A percentile compares a stretch with the other conserved stretches of the same genome.
Conservation (phyloP, 2,113 vertebrate species). For the Speoplatyrhinus poulsoni region DNA sequence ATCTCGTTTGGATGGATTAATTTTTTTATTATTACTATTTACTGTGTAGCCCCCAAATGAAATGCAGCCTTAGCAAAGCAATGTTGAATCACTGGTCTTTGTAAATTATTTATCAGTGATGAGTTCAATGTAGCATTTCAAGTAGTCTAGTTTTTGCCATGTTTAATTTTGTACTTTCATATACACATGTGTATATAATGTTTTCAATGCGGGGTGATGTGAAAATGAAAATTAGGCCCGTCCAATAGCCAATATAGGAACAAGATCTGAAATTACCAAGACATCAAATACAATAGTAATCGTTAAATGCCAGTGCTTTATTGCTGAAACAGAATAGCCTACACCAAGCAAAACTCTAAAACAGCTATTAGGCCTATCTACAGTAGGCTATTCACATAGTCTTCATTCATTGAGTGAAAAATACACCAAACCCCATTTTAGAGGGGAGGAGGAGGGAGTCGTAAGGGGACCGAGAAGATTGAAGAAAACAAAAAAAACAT, state of each 20-base stretch:
- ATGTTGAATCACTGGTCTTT: slow-evolving; percentile 66
- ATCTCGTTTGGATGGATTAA: slow-evolving; percentile 39
- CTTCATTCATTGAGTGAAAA: neutral
- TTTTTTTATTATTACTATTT: slow-evolving; percentile 35
- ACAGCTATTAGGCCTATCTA: no score
- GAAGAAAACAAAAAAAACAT: slow-evolving; percentile 68
- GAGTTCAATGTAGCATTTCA: slow-evolving; percentile 60
- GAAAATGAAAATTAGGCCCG: slow-evolving; percentile 26
- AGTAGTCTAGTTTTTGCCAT: slow-evolving; percentile 18
- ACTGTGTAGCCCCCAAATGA: slow-evolving; percentile 55
- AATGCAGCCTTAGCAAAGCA: slow-evolving; percentile 52
- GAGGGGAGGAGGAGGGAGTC: slow-evolving; percentile 13
- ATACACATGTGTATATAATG: slow-evolving; percentile 33
- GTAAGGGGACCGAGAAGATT: slow-evolving; percentile 4
- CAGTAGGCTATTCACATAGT: neutral
- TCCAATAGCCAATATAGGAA: slow-evolving; percentile 28
- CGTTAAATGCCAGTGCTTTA: slow-evolving; percentile 13
- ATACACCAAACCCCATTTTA: neutral
- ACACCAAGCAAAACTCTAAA: neutral
- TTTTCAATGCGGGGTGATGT: slow-evolving; percentile 36
- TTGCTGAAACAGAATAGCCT: neutral
- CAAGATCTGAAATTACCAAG: slow-evolving; percentile 29
- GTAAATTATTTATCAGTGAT: slow-evolving; percentile 63
- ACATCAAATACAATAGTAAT: neutral
- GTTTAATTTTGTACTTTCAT: slow-evolving; percentile 22